These are phyloP conservation scores for Myiagra hebetior DNA, from an alignment of 2,113 vertebrate genomes.

Conservation along the genomic window DNA sequence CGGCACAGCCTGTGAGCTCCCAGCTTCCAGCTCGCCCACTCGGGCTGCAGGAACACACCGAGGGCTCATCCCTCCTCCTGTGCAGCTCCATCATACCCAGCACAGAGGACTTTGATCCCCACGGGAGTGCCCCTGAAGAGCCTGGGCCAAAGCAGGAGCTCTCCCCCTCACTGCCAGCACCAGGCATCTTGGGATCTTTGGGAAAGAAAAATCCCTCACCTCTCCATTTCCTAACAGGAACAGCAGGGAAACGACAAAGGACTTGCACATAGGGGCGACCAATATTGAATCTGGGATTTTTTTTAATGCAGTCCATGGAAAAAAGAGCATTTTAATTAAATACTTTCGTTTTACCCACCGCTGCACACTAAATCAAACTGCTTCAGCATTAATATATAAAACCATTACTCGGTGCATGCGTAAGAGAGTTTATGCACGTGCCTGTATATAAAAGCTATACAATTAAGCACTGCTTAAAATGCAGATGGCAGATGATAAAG, in stretches of 20 bases:
- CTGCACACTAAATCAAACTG: slow-evolving; percentile 22
- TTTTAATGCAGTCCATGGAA: background rate
- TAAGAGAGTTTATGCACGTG: background rate
- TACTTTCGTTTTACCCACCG: slow-evolving; percentile 32
- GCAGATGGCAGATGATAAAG: slow-evolving; percentile 24
- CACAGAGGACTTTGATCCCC: background rate
- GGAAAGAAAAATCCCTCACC: background rate
- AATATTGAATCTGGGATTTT: background rate
- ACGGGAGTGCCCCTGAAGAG: background rate
- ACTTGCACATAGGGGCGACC: background rate
- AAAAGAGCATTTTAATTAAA: slow-evolving; percentile 53
- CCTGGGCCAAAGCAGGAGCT: fast-evolving
- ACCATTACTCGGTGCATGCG: background rate
- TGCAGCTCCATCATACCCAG: background rate
- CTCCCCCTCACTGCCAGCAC: background rate
- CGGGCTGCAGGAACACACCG: background rate
- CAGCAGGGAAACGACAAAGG: background rate
- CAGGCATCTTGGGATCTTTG: background rate
- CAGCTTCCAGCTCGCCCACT: background rate
- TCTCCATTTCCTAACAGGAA: background rate
- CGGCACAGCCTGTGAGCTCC: fast-evolving
- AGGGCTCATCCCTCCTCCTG: background rate
- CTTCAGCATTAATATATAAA: slow-evolving; percentile 29
- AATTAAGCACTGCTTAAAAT: slow-evolving; percentile 36
- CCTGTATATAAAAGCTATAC: background rate